These are phyloP conservation scores for Eulemur rubriventer DNA, from an alignment of 2,797 vertebrate genomes.

Conservation along the genomic window DNA sequence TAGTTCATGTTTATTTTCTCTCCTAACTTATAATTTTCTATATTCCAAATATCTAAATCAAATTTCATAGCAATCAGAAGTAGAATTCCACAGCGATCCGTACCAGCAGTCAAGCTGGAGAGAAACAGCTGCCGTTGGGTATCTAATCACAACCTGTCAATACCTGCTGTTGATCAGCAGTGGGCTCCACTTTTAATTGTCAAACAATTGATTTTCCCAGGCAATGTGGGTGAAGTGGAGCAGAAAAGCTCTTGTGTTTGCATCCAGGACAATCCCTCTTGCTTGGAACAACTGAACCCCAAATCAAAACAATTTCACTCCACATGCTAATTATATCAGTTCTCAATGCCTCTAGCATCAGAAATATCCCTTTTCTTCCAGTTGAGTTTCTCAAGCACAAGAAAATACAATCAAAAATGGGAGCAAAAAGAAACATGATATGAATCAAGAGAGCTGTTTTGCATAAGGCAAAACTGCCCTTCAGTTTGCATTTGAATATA, in stretches of 20 bases:
- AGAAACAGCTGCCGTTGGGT: background rate
- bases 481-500: background rate
- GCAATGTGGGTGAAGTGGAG: background rate
- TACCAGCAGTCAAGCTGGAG: background rate
- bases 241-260: constrained; percentile 13
- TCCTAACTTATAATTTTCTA: background rate
- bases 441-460: background rate
- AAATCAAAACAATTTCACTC: constrained; percentile 45
- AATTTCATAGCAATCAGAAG: background rate
- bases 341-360: background rate
- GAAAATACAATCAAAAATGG: constrained; percentile 13
- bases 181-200: constrained; percentile 29
- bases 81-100: background rate
- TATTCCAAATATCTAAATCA: background rate
- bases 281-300: constrained; percentile 15
- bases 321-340: constrained; percentile 19
- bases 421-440: background rate
- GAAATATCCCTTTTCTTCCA: background rate
- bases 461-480: background rate
- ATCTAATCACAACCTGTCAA: background rate
- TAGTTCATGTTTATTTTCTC: background rate
- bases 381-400: background rate
- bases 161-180: background rate
- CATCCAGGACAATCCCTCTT: background rate
- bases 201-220: constrained; percentile 40